Evolutionary conservation across 1,140 invertebrate genomes (phyloP).

Genomic region (Eriocheir sinensis): DNA sequence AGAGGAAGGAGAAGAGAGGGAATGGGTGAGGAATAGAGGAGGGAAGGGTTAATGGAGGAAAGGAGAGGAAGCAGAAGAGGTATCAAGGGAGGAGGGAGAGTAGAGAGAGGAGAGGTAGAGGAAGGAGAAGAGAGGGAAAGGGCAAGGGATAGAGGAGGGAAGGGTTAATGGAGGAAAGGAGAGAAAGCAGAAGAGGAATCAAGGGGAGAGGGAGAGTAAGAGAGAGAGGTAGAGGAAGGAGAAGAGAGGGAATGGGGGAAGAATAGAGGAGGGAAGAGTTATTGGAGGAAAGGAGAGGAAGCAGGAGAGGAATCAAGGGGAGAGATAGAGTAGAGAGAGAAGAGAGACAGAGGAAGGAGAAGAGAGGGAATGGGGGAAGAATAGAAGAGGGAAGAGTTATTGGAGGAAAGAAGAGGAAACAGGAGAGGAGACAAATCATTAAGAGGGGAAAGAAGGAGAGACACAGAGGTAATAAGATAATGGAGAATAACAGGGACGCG

Average conservation of each 20-base stretch:
- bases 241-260: background rate
- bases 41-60: too few relatives aligned
- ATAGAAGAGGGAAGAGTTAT: background rate
- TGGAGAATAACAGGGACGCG: too few relatives aligned
- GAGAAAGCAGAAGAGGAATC: too few relatives aligned
- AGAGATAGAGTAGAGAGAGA: background rate
- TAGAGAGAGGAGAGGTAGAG: too few relatives aligned
- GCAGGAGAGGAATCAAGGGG: background rate
- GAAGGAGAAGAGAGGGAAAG: background rate
- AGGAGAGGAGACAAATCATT: background rate
- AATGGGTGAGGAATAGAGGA: background rate
- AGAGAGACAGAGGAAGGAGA: background rate
- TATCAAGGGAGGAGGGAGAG: too few relatives aligned
- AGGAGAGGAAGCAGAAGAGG: too few relatives aligned
- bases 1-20: too few relatives aligned
- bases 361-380: background rate
- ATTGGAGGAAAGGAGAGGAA: background rate
- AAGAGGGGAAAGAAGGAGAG: background rate
- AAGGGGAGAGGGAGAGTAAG: too few relatives aligned
- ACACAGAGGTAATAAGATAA: too few relatives aligned
- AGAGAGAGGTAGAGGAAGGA: too few relatives aligned
- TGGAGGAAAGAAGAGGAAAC: background rate
- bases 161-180: too few relatives aligned
- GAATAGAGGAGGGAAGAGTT: background rate
- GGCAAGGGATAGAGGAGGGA: too few relatives aligned